Evolutionary conservation across 2,888 invertebrate species (phyloP).

Genomic region (Hesperia comma): DNA sequence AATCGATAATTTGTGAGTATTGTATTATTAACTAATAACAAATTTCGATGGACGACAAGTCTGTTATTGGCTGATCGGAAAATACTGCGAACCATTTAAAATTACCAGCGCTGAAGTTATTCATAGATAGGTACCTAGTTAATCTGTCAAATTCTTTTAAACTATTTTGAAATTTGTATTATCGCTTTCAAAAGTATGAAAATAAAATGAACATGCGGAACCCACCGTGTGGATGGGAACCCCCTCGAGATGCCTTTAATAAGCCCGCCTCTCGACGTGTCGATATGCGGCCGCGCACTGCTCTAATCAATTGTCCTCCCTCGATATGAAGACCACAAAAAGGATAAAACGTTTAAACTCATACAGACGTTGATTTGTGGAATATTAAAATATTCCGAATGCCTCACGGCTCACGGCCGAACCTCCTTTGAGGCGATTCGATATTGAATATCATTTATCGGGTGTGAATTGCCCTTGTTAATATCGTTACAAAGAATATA

Average conservation of each 20-base stretch:
- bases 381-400: conserved; percentile 33
- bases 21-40: too few species aligned
- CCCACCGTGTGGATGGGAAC: conserved; percentile 1
- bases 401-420: conserved; percentile 16
- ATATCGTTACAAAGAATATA: neutral
- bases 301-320: conserved; percentile 35
- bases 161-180: too few species aligned
- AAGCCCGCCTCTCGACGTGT: conserved; percentile 53
- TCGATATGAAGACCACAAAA: conserved; percentile 33
- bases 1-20: too few species aligned
- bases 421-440: conserved; percentile 10
- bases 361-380: conserved; percentile 33
- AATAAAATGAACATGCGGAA: conserved; percentile 10
- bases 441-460: conserved; percentile 30
- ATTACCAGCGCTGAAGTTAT: too few species aligned
- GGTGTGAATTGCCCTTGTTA: conserved; percentile 27
- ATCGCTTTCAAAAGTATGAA: neutral
- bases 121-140: too few species aligned
- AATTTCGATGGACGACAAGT: too few species aligned
- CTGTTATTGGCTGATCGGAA: too few species aligned
- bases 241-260: conserved; percentile 45
- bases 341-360: conserved; percentile 27
- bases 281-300: conserved; percentile 48
- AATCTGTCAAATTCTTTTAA: too few species aligned
- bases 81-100: too few species aligned